Evolutionary conservation across 2,888 invertebrate species (phyloP).

Genomic region (Cenopis cana): DNA sequence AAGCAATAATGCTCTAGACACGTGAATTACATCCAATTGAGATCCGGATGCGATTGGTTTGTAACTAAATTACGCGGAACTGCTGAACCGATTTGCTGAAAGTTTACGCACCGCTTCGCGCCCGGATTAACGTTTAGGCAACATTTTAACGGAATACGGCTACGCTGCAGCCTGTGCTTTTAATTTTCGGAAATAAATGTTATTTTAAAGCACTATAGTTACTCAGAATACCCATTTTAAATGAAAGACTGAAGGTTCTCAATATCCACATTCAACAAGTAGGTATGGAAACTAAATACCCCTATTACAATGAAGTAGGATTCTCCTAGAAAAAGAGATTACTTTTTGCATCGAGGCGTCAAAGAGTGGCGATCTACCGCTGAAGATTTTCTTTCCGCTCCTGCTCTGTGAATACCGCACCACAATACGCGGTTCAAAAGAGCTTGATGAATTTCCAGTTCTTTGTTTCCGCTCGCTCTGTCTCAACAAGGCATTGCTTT

Average conservation of each 20-base stretch:
- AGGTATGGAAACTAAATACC: slow-evolving; percentile 70
- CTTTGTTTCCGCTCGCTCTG: slow-evolving; percentile 82
- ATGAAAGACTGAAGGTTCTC: slow-evolving; percentile 50
- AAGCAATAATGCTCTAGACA: slow-evolving; percentile 3
- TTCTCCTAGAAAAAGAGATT: slow-evolving; percentile 68
- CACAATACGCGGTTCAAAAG: slow-evolving; percentile 81
- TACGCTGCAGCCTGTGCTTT: not conserved
- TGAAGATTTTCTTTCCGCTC: slow-evolving; percentile 78
- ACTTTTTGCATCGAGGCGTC: slow-evolving; percentile 76
- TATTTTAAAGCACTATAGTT: not conserved
- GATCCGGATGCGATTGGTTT: slow-evolving; percentile 23
- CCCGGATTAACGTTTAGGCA: slow-evolving; percentile 31
- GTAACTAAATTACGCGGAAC: slow-evolving; percentile 37
- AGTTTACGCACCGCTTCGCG: slow-evolving; percentile 38
- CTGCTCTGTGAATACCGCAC: slow-evolving; percentile 74
- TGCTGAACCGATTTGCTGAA: slow-evolving; percentile 28
- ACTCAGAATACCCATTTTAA: not conserved
- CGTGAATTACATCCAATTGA: slow-evolving; percentile 8
- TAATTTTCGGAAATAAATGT: not conserved
- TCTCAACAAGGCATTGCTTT: slow-evolving; percentile 81
- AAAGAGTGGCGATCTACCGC: slow-evolving; percentile 78
- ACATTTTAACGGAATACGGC: slow-evolving; percentile 31
- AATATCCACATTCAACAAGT: slow-evolving; percentile 76
- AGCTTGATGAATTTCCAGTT: slow-evolving; percentile 81
- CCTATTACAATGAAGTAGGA: slow-evolving; percentile 72